Conservation (phyloP, 2,797 vertebrate species). For the Falco biarmicus region DNA sequence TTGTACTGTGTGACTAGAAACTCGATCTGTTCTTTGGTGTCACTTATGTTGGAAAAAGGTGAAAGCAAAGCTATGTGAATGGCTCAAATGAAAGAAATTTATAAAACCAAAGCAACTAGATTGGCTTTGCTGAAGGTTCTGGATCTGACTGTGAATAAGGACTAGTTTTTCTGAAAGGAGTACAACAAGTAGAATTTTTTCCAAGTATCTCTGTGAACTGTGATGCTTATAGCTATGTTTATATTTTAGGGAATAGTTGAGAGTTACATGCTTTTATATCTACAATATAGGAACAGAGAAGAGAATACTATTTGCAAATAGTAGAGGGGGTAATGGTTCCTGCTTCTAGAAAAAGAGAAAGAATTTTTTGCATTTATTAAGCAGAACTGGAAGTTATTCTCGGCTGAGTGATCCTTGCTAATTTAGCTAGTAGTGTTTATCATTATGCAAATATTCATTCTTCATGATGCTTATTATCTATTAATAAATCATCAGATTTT, state of each 20-base stretch:
- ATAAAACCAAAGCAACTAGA: background rate
- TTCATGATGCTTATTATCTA: background rate
- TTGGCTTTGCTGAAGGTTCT: conserved; percentile 14
- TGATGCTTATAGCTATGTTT: background rate
- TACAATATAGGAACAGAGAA: background rate
- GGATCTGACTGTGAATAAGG: background rate
- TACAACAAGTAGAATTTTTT: background rate
- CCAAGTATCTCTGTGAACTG: background rate
- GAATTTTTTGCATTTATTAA: background rate
- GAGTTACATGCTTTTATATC: background rate
- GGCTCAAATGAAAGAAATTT: background rate
- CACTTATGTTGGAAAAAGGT: background rate
- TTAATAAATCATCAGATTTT: conserved; percentile 4
- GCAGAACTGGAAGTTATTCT: background rate
- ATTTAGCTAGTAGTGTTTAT: background rate
- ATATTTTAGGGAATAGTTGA: background rate
- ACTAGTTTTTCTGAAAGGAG: background rate
- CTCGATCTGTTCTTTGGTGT: background rate
- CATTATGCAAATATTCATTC: background rate
- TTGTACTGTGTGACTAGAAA: background rate
- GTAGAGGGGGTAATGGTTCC: background rate
- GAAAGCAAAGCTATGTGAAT: background rate
- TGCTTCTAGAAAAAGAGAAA: conserved; percentile 4
- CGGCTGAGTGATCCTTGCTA: background rate
- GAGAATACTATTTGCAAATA: background rate